Conservation (phyloP, 2,888 invertebrate species). For the Ditylenchus weischeri region DNA sequence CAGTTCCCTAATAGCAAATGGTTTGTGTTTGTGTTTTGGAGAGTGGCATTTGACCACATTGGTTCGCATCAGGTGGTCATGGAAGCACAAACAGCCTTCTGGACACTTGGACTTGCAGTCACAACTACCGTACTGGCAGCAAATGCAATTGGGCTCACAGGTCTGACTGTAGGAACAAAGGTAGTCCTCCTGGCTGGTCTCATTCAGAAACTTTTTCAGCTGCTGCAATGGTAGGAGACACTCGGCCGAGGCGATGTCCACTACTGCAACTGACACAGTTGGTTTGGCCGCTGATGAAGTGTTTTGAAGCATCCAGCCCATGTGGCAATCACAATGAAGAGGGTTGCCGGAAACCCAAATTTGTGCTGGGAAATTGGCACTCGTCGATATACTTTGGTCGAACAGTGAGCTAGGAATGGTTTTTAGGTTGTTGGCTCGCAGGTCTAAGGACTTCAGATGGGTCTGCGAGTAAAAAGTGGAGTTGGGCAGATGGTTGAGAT, state of each 20-base stretch:
- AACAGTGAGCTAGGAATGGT: constrained; percentile 21
- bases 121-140: constrained; percentile 85
- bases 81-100: constrained; percentile 80
- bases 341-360: constrained; percentile 23
- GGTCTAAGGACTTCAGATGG: constrained; percentile 32
- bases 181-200: constrained; percentile 33
- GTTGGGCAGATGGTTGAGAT: constrained; percentile 36
- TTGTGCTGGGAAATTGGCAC: constrained; percentile 16
- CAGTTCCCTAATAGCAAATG: constrained; percentile 68
- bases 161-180: constrained; percentile 62
- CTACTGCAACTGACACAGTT: constrained; percentile 66
- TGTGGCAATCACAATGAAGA: constrained; percentile 10
- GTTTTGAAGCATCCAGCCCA: constrained; percentile 13
- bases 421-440: constrained; percentile 25
- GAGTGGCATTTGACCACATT: constrained; percentile 48
- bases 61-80: constrained; percentile 78
- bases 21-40: constrained; percentile 24
- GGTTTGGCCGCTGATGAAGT: background rate
- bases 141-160: constrained; percentile 81
- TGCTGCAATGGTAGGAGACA: constrained; percentile 75
- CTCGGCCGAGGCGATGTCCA: constrained; percentile 78
- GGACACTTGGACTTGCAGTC: constrained; percentile 90
- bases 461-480: constrained; percentile 18
- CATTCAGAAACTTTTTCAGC: constrained; percentile 22
- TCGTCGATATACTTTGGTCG: constrained; percentile 13